Percentiles rank a stretch among this genome's conserved stretches.
Evolutionary conservation across 1,140 invertebrate genomes (phyloP).

Genomic region (Penaeus vannamei): DNA sequence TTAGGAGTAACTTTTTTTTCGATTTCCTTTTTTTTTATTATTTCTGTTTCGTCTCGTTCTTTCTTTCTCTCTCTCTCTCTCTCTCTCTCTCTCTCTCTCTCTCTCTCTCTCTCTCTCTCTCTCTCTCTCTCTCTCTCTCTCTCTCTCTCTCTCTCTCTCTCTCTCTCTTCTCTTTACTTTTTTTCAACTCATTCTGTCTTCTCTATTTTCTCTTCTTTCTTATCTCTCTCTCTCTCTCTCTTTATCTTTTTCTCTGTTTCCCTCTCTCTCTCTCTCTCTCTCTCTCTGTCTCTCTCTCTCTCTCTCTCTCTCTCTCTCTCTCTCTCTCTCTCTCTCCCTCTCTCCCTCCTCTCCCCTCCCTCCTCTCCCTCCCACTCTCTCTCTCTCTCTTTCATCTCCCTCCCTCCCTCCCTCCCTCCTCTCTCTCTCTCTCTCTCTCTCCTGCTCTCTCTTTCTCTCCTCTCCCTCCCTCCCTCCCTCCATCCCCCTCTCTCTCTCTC

Average conservation of each 20-base stretch:
- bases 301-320: neutral
- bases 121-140: neutral
- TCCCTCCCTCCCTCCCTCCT: slow-evolving; percentile 20
- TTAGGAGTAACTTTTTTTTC: slow-evolving; percentile 5
- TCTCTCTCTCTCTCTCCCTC: neutral
- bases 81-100: slow-evolving; percentile 9
- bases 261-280: neutral
- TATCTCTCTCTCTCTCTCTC: neutral
- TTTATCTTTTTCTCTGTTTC: slow-evolving; percentile 4
- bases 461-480: neutral
- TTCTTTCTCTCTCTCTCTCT: slow-evolving; percentile 7
- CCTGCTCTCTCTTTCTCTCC: neutral
- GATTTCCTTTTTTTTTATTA: neutral
- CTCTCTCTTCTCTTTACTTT: neutral
- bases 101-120: slow-evolving; percentile 8
- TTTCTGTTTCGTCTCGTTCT: slow-evolving; percentile 2
- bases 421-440: neutral
- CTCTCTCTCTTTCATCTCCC: neutral
- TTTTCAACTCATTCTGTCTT: neutral
- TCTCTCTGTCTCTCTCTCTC: neutral
- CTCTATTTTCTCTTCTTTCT: neutral
- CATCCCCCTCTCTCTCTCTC: neutral
- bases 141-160: neutral
- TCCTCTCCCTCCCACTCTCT: slow-evolving; percentile 19
- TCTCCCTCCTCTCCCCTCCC: neutral